Percentiles rank a stretch among this genome's conserved stretches.
Conservation (phyloP, 2,113 vertebrate genomes). For the Brachyhypopomus occidentalis region DNA sequence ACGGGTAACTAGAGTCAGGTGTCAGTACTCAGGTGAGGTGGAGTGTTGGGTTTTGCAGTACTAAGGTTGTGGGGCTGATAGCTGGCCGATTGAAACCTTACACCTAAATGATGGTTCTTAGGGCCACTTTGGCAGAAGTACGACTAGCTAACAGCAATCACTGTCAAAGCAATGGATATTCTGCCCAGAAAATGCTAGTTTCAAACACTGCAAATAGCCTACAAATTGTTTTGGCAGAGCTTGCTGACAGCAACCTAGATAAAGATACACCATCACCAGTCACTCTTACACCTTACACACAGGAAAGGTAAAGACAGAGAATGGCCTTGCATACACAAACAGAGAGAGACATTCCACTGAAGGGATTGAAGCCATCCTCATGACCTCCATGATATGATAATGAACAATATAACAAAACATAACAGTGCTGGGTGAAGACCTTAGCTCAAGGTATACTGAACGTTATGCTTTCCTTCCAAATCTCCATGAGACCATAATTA, state of each 20-base stretch:
- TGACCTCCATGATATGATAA: constrained; percentile 86
- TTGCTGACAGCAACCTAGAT: no score
- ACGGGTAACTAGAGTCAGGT: no score
- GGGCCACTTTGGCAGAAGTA: not conserved
- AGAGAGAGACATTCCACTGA: constrained; percentile 78
- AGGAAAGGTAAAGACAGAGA: constrained; percentile 85
- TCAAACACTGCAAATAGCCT: not conserved
- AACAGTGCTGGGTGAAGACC: constrained; percentile 81
- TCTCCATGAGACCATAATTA: constrained; percentile 86
- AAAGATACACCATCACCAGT: no score
- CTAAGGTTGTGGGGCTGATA: no score
- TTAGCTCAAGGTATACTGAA: constrained; percentile 87
- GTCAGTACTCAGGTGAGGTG: no score
- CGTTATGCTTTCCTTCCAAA: constrained; percentile 86
- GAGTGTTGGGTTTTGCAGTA: no score
- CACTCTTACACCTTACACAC: constrained; percentile 83
- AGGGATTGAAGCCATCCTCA: constrained; percentile 82
- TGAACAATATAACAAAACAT: constrained; percentile 81
- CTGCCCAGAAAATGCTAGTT: no score
- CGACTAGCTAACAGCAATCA: no score
- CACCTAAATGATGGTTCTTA: no score
- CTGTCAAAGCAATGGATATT: no score
- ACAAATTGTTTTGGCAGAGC: no score
- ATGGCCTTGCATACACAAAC: constrained; percentile 89
- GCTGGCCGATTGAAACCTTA: no score